phyloP scores from a whole-genome alignment of 2,797 vertebrate species.

The Xiphophorus birchmanni region DNA sequence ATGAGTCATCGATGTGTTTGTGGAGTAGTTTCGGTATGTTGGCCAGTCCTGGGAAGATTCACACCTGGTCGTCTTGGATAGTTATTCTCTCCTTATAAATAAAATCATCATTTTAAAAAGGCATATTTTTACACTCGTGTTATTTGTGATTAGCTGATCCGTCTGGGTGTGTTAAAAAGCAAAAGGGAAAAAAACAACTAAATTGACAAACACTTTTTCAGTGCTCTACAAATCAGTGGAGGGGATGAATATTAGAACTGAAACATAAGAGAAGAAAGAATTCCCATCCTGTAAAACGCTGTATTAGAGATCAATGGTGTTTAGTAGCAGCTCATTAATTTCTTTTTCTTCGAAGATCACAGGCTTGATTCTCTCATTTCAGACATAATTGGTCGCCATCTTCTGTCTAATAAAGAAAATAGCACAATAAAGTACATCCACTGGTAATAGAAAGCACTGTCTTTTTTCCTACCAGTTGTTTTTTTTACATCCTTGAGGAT shows the following conservation, averaged over 20 bases:
- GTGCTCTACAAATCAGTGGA: background rate
- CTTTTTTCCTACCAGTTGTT: background rate
- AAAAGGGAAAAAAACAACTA: background rate
- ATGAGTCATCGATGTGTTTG: background rate
- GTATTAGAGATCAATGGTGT: background rate
- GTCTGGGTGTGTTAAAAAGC: background rate
- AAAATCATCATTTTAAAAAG: background rate
- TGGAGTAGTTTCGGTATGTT: background rate
- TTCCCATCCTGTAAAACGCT: background rate
- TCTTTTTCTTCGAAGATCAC: background rate
- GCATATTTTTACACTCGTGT: background rate
- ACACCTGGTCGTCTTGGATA: background rate
- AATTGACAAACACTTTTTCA: background rate
- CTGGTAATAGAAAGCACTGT: background rate
- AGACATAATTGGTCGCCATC: background rate
- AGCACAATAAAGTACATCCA: background rate
- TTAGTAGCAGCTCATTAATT: background rate
- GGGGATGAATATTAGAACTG: background rate
- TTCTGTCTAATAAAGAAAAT: constrained; percentile 4
- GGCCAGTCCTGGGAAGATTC: background rate
- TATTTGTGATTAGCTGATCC: background rate
- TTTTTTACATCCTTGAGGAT: background rate
- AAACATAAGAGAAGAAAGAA: background rate
- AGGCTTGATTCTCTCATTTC: background rate
- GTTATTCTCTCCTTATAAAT: background rate